These are phyloP conservation scores for Smithornis capensis DNA, from an alignment of 2,113 vertebrate genomes.

Conservation along the genomic window DNA sequence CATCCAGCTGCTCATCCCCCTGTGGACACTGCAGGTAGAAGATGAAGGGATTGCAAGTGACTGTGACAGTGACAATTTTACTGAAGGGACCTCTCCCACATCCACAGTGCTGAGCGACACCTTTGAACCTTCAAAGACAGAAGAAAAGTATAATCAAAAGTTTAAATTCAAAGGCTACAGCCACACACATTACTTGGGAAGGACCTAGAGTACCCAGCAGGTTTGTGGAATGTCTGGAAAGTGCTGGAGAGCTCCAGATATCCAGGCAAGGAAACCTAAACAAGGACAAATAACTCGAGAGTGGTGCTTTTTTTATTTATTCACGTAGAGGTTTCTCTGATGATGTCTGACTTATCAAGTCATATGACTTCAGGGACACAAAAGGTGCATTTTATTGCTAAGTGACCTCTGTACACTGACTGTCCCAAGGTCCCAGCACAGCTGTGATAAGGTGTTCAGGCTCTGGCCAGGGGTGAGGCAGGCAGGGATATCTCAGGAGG, in stretches of 20 bases:
- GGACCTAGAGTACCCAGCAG: not conserved
- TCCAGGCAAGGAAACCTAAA: not conserved
- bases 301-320: not conserved
- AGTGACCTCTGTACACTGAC: not conserved
- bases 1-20: not conserved
- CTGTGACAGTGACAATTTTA: not conserved
- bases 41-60: constrained; percentile 27
- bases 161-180: not conserved
- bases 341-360: not conserved
- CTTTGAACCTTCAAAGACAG: not conserved
- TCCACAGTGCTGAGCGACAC: fast-evolving
- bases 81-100: not conserved
- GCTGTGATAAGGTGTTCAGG: not conserved
- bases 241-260: not conserved
- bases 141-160: not conserved
- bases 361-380: not conserved
- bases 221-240: not conserved
- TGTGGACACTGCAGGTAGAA: constrained; percentile 13
- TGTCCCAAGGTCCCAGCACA: not conserved
- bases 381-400: not conserved
- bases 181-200: constrained; percentile 22
- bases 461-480: not conserved
- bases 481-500: not conserved
- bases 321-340: not conserved
- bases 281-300: not conserved